Evolutionary conservation across 2,888 invertebrate genomes (phyloP).

Genomic region (Melolontha melolontha): DNA sequence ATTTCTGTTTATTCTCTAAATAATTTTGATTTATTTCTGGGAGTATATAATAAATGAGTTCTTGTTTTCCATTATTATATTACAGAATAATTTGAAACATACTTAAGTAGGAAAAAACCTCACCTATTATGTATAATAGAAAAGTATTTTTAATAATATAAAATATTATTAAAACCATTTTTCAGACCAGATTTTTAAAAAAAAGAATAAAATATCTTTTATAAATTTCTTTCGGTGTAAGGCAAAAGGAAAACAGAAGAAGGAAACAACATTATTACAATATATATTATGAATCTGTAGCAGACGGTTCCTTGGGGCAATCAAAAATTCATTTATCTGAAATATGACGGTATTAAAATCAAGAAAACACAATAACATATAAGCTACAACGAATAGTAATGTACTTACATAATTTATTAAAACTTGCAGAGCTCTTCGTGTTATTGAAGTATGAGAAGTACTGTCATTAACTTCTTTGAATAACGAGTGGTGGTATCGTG

Average conservation of each 20-base stretch:
- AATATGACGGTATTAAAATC: slow-evolving; percentile 41
- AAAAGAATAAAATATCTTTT: too few relatives aligned
- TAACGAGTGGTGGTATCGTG: neutral
- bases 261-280: slow-evolving; percentile 25
- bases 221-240: neutral
- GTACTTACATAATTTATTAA: slow-evolving; percentile 17
- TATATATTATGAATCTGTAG: slow-evolving; percentile 39
- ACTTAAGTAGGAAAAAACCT: too few relatives aligned
- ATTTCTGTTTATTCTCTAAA: too few relatives aligned
- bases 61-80: too few relatives aligned
- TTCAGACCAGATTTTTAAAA: too few relatives aligned
- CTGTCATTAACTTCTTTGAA: neutral
- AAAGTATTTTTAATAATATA: too few relatives aligned
- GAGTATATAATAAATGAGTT: too few relatives aligned
- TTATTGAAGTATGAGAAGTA: neutral
- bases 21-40: too few relatives aligned
- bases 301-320: slow-evolving; percentile 36
- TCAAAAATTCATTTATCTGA: slow-evolving; percentile 44
- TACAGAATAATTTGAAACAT: too few relatives aligned
- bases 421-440: neutral
- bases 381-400: slow-evolving; percentile 16
- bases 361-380: slow-evolving; percentile 34
- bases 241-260: neutral
- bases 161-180: too few relatives aligned
- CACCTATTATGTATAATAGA: too few relatives aligned